Base-by-base conservation (phyloP, 2,888 invertebrate genomes). In the Agrochola lota region DNA sequence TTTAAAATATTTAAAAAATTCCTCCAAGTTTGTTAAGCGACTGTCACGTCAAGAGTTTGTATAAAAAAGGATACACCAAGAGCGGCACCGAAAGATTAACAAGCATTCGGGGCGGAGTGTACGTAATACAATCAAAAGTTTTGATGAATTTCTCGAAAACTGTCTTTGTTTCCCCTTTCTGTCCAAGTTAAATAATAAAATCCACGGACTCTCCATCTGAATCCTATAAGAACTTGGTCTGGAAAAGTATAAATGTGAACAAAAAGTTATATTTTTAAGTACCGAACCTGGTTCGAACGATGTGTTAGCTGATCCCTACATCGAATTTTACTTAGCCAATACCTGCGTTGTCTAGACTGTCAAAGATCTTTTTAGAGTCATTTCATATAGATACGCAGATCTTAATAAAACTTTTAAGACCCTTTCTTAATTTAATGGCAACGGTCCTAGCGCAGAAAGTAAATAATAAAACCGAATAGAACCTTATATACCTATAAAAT, bases 41-140 rank as follows among this genome's bases (percentile, higher is more conserved):
- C 85, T 85, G 88, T 89, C 87, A 79, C 84, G 88, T 85, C 82
- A 82, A 82, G 88, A 90, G 81, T 91, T 90, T 72, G 64, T 67
- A 78, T 76, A 86, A 87, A 90, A 85, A 90, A 90, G 87, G 90
- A 91, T 90, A 92, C 89, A 90, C 83, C 79, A 88, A 90, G 89
- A 89, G 91, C 88, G 87, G 88, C 87, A 90, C 85, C 90, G 89
- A 93, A 94, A 94, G 93, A 95, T 95, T 95, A 94, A 94, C 92
- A 94, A 94, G 92, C 92, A 92, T 92, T 91, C 91, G 88, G 91
- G 89, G 87, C 90, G 89, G 90, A 92, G 91, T 92, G 91, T 94
- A 94, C 94, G 94, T 94, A 95, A 95, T 95, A 94, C 94, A 95
- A 96, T 96, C 95, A 95, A 95, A 96, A 96, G 91, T 96, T 96